These are phyloP conservation scores for Geotrypetes seraphini DNA, from an alignment of 2,797 vertebrate genomes.

Conservation along the genomic window DNA sequence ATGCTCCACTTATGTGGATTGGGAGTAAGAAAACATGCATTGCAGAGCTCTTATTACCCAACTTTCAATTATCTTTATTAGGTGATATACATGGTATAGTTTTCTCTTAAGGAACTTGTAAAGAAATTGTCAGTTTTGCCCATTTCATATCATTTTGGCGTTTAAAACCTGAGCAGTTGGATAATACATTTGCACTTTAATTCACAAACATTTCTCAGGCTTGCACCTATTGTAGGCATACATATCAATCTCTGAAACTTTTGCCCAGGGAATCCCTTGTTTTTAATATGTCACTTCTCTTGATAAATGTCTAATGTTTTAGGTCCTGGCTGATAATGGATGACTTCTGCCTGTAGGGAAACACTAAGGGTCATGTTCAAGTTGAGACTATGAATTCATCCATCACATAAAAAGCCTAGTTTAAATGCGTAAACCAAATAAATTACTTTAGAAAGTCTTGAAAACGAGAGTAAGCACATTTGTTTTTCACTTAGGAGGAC, in stretches of 20 bases:
- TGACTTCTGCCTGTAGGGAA: slow-evolving; percentile 10
- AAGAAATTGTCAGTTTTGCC: too few species aligned
- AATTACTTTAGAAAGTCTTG: neutral
- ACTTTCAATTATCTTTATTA: too few species aligned
- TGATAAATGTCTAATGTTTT: slow-evolving; percentile 25
- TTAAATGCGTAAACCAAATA: slow-evolving; percentile 10
- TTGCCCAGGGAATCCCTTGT: slow-evolving; percentile 10
- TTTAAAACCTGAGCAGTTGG: too few species aligned
- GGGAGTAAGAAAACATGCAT: too few species aligned
- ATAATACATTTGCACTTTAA: too few species aligned
- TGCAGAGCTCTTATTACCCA: too few species aligned
- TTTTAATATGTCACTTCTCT: slow-evolving; percentile 11
- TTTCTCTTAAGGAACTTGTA: too few species aligned
- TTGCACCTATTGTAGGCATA: slow-evolving; percentile 10
- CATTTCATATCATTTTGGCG: too few species aligned
- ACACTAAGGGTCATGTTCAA: slow-evolving; percentile 11
- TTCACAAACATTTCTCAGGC: too few species aligned
- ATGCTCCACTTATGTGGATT: too few species aligned
- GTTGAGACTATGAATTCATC: slow-evolving; percentile 14
- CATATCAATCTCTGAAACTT: neutral
- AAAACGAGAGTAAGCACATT: slow-evolving; percentile 17
- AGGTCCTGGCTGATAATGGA: slow-evolving; percentile 15
- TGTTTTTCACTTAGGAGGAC: slow-evolving; percentile 8
- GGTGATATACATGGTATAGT: too few species aligned
- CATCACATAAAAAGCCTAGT: slow-evolving; percentile 12